Evolutionary conservation across 2,113 vertebrate genomes (phyloP).

Genomic region (Siniperca knerii): DNA sequence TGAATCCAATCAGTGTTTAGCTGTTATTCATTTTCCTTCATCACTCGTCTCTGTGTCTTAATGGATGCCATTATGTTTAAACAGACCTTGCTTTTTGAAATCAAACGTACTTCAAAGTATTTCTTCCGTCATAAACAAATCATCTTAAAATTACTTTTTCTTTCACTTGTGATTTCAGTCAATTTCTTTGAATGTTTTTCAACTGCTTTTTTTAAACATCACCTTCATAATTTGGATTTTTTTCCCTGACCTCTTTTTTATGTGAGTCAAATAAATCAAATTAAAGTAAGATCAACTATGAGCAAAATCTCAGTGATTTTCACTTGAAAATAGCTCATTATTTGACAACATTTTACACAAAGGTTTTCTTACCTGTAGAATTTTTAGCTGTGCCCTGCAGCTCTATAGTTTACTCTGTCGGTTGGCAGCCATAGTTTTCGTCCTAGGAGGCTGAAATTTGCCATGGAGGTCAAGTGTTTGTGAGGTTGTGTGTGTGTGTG

Average conservation of each 20-base stretch:
- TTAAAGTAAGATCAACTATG: not conserved
- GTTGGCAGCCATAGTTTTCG: no score
- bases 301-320: not conserved
- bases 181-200: not conserved
- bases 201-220: not conserved
- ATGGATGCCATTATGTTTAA: slow-evolving; percentile 57
- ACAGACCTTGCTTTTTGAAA: slow-evolving; percentile 34
- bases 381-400: not conserved
- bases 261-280: not conserved
- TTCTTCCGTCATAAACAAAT: slow-evolving; percentile 31
- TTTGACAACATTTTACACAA: slow-evolving; percentile 3
- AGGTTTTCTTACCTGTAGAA: not conserved
- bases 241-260: not conserved
- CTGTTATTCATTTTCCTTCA: slow-evolving; percentile 51
- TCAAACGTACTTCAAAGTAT: slow-evolving; percentile 24
- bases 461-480: no score
- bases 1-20: slow-evolving; percentile 70
- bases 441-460: no score
- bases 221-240: not conserved
- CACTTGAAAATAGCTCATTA: not conserved
- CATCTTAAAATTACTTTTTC: not conserved
- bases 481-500: no score
- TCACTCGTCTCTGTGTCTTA: slow-evolving; percentile 47
- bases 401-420: no score
- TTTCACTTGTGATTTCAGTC: slow-evolving; percentile 3